These are phyloP conservation scores for Lepidostoma basale DNA, from an alignment of 1,140 invertebrate species.

Conservation along the genomic window DNA sequence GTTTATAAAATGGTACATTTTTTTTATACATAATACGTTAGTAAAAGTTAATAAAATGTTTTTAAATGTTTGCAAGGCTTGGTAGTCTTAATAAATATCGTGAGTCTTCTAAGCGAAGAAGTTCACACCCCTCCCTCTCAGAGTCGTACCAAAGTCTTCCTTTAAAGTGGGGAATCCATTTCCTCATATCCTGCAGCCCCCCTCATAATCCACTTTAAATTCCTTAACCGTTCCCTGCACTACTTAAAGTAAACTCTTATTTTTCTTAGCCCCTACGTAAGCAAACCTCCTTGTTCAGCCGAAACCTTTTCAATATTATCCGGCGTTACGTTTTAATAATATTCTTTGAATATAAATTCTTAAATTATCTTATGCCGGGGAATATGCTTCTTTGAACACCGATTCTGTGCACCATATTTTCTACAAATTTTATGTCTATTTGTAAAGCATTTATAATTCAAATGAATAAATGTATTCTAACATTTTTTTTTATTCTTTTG, in stretches of 20 bases:
- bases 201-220: slow-evolving; percentile 26
- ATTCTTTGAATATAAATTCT: not conserved
- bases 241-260: slow-evolving; percentile 27
- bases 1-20: too few species aligned
- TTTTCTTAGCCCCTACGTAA: slow-evolving; percentile 6
- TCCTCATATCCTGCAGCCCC: slow-evolving; percentile 23
- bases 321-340: not conserved
- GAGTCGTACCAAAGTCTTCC: slow-evolving; percentile 16
- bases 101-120: slow-evolving; percentile 3
- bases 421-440: too few species aligned
- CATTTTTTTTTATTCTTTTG: too few species aligned
- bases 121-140: slow-evolving; percentile 3
- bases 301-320: slow-evolving; percentile 11
- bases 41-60: too few species aligned
- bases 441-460: too few species aligned
- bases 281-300: not conserved
- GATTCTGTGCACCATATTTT: too few species aligned
- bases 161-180: slow-evolving; percentile 21
- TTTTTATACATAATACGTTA: too few species aligned
- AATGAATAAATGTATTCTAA: too few species aligned
- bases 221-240: slow-evolving; percentile 5
- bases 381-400: too few species aligned
- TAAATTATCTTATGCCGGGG: too few species aligned
- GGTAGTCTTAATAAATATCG: not conserved
- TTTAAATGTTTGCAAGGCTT: not conserved